Evolutionary conservation across 1,140 invertebrate genomes (phyloP).

Genomic region (Drosophila pachea): DNA sequence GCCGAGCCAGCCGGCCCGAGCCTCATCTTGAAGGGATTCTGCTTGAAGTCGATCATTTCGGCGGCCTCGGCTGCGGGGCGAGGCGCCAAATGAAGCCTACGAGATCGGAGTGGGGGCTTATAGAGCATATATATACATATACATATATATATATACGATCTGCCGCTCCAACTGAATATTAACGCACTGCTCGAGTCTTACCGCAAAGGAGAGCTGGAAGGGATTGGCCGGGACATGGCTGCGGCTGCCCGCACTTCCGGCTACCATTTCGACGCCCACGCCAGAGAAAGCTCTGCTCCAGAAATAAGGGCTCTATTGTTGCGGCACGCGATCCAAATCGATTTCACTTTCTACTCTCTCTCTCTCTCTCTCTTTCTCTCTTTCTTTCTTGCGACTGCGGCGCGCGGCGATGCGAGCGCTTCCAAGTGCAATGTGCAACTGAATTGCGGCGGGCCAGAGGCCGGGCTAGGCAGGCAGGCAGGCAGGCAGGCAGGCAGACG

Average conservation of each 20-base stretch:
- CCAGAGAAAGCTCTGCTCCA: neutral
- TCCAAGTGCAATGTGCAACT: conserved; percentile 70
- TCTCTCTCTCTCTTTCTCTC: conserved; percentile 33
- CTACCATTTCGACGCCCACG: conserved; percentile 53
- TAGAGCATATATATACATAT: too few relatives aligned
- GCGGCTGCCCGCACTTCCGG: conserved; percentile 57
- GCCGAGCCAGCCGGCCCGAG: conserved; percentile 51
- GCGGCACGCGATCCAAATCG: conserved; percentile 54
- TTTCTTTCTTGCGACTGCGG: conserved; percentile 20
- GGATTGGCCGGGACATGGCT: conserved; percentile 45
- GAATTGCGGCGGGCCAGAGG: conserved; percentile 33
- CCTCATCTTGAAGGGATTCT: conserved; percentile 77
- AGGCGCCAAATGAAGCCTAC: conserved; percentile 48
- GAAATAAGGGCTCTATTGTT: conserved; percentile 53
- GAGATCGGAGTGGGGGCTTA: too few relatives aligned
- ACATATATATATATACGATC: too few relatives aligned
- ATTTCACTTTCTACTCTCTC: conserved; percentile 54
- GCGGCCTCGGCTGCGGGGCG: conserved; percentile 28
- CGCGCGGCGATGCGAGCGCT: conserved; percentile 42
- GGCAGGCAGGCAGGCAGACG: neutral
- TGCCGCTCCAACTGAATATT: conserved; percentile 2
- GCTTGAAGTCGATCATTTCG: conserved; percentile 75
- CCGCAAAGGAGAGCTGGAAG: conserved; percentile 73
- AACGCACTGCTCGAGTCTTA: conserved; percentile 39
- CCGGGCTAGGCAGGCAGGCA: conserved; percentile 23